Percentiles rank a stretch among this genome's conserved stretches.
Conservation (phyloP, 2,888 invertebrate genomes). For the Spilarctia lutea region DNA sequence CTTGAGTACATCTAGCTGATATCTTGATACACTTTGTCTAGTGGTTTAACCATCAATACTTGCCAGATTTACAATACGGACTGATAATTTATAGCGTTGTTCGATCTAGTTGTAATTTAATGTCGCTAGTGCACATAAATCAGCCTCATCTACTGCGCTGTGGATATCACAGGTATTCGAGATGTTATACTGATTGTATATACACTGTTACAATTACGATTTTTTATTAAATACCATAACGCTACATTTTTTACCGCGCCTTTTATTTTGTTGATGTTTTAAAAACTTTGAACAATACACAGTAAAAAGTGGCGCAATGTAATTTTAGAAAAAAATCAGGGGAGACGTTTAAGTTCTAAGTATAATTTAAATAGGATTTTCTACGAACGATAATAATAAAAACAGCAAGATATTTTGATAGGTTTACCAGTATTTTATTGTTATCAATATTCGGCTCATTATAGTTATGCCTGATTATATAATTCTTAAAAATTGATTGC, state of each 20-base stretch:
- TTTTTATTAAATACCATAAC: not conserved
- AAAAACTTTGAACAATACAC: not conserved
- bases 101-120: conserved; percentile 86
- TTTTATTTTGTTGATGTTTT: not conserved
- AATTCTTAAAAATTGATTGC: no score
- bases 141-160: conserved; percentile 77
- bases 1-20: conserved; percentile 40
- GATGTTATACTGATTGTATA: conserved; percentile 67
- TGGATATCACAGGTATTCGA: conserved; percentile 71
- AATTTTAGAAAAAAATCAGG: not conserved
- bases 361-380: not conserved
- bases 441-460: no score
- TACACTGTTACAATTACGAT: conserved; percentile 50
- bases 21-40: conserved; percentile 45
- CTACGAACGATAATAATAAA: no score
- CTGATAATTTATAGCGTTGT: conserved; percentile 83
- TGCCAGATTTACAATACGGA: conserved; percentile 84
- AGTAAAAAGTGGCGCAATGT: not conserved
- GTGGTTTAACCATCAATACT: conserved; percentile 82
- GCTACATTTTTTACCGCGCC: not conserved
- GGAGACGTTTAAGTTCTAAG: not conserved
- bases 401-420: no score
- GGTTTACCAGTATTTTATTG: no score
- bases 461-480: no score
- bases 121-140: conserved; percentile 83